Evolutionary conservation across 1,140 invertebrate species (phyloP).

Genomic region (Ips nitidus): DNA sequence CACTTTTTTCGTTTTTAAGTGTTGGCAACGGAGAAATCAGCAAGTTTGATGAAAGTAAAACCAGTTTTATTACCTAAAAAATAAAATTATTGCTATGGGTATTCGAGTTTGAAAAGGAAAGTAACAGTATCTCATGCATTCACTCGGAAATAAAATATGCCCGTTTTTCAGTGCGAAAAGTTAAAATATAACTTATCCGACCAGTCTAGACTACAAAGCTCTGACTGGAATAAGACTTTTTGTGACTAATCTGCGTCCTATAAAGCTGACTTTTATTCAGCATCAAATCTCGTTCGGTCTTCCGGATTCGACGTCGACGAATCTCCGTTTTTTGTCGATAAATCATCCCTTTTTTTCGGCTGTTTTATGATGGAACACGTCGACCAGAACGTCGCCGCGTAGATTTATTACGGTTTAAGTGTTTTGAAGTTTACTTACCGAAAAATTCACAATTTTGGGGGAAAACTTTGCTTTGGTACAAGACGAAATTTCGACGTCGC

Average conservation of each 20-base stretch:
- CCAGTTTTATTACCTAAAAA: no score
- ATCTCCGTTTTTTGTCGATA: slow-evolving; percentile 26
- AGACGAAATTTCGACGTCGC: neutral
- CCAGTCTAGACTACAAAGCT: neutral
- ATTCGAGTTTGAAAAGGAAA: no score
- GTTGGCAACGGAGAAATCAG: no score
- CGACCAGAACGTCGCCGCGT: slow-evolving; percentile 16
- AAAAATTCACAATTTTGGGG: slow-evolving; percentile 5
- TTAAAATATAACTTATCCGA: no score
- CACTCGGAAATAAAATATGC: no score
- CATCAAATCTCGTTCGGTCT: slow-evolving; percentile 24
- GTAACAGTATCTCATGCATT: no score
- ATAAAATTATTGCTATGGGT: no score
- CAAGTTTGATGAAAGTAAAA: no score
- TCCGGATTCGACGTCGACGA: slow-evolving; percentile 15
- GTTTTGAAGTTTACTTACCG: slow-evolving; percentile 20
- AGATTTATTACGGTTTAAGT: slow-evolving; percentile 22
- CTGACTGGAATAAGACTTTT: slow-evolving; percentile 6
- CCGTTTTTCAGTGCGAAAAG: no score
- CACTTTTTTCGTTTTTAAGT: no score
- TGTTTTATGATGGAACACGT: slow-evolving; percentile 26
- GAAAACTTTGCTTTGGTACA: neutral
- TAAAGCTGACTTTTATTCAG: slow-evolving; percentile 27
- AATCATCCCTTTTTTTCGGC: slow-evolving; percentile 24
- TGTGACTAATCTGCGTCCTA: slow-evolving; percentile 19